A percentile compares a stretch with the other conserved stretches of the same genome.
phyloP scores from a whole-genome alignment of 1,140 invertebrate species.

The Parasteatoda tepidariorum region DNA sequence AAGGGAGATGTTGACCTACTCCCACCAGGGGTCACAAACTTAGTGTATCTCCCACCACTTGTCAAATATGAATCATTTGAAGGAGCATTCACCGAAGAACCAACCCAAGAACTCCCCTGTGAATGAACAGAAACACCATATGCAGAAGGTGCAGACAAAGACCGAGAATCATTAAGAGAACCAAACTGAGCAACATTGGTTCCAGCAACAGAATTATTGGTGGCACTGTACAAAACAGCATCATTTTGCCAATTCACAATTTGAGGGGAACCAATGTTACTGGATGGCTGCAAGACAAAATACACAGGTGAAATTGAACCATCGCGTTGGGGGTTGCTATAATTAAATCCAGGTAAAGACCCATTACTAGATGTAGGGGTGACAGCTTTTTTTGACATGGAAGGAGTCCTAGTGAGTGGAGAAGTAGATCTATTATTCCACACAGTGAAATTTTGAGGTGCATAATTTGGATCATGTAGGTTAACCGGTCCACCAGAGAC shows the following conservation, averaged over 20 bases:
- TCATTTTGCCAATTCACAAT: constrained; percentile 7
- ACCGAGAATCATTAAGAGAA: background rate
- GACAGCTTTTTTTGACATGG: background rate
- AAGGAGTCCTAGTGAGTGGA: constrained; percentile 30
- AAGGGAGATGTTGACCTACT: constrained; percentile 48
- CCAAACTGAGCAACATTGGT: background rate
- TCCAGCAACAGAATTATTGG: background rate
- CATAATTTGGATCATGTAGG: constrained; percentile 31
- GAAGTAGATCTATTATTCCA: constrained; percentile 56
- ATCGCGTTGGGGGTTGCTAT: constrained; percentile 8
- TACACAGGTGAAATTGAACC: constrained; percentile 44
- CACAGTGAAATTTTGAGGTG: constrained; percentile 11
- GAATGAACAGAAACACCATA: constrained; percentile 5
- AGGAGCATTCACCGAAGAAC: background rate
- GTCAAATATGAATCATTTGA: background rate
- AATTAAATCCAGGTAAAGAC: constrained; percentile 18
- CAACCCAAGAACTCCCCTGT: background rate
- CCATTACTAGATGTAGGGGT: background rate
- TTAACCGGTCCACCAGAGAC: constrained; percentile 17
- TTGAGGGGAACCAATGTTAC: constrained; percentile 20
- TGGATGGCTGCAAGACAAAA: constrained; percentile 27
- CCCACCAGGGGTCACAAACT: constrained; percentile 25
- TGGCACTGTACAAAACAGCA: background rate
- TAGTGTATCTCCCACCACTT: constrained; percentile 5
- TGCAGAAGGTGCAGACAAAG: constrained; percentile 11